Base-by-base conservation (phyloP, 2,113 vertebrate species). In the Cyprichromis sp. region DNA sequence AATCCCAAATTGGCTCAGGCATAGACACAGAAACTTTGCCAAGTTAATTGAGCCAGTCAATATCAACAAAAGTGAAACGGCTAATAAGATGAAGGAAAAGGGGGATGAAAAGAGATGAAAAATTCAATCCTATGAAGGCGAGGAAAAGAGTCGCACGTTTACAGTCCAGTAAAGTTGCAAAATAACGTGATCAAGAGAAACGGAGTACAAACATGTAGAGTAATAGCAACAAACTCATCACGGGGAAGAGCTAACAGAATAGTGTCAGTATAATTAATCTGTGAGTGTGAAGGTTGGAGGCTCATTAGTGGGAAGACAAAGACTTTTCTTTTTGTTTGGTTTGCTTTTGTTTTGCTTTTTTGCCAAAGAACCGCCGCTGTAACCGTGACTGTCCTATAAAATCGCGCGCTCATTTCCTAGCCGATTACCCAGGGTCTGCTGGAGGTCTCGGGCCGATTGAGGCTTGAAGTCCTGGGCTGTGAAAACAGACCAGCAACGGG, bases 231-330 rank as follows among this genome's bases (percentile, higher is more conserved):
- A 89, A 88, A 87, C 88, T 81, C 83, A 88, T 89, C 87, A 85
- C 1, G 4, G 73, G 63, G 78, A 78, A 24, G 34, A 93, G 84
- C 89, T 26, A 42, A 81, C 73, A 47, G 87, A 89, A 82, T 86
- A 91, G 71, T 86, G 89, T 86, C 91, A 73, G 40, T 68, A 63
- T 91, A 92, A 91, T 95, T 80, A 87, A 85, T 92, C 86, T 88
- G 85, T 31, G 76, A 71, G 89, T 21, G 68, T 54, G 71, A 78
- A 12, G 79, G 55, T 81, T 84, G 83, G 82, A 89, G 73, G 80
- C 89, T 90, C 81, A 52, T 63, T 82, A 90, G 89, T 80, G 86
- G 73, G 54, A 93, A 91, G 82, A 92, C 80, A 87, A 87, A 93
- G 80, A 76, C 52, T 87, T 87, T 86, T 31, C 45, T 76, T 38